phyloP scores from a whole-genome alignment of 2,797 vertebrate genomes.

The Pseudochaenichthys georgianus region DNA sequence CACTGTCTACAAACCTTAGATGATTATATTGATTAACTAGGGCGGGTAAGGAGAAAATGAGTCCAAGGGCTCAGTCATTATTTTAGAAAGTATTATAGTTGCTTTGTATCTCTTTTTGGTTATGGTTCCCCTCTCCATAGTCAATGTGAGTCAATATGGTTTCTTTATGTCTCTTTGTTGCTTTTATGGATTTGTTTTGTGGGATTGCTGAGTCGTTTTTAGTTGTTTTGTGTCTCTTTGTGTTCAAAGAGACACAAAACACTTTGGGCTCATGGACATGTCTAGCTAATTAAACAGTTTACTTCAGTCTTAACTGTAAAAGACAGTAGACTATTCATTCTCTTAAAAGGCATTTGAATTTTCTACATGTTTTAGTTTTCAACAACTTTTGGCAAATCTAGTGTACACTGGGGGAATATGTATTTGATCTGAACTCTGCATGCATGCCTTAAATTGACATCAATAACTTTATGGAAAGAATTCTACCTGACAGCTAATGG shows the following conservation, averaged over 20 bases:
- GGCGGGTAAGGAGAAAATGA: too few relatives aligned
- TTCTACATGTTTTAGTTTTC: not conserved
- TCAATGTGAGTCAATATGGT: too few relatives aligned
- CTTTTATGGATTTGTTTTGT: too few relatives aligned
- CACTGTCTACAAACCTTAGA: not conserved
- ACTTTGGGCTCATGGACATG: not conserved
- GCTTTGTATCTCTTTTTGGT: too few relatives aligned
- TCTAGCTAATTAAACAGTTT: not conserved
- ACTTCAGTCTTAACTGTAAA: not conserved
- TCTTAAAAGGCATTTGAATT: not conserved
- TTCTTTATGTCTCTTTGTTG: too few relatives aligned
- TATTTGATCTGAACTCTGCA: constrained; percentile 38
- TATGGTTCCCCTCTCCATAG: too few relatives aligned
- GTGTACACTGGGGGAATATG: not conserved
- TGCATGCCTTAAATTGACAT: constrained; percentile 31
- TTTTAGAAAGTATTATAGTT: too few relatives aligned
- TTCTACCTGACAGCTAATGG: constrained; percentile 38
- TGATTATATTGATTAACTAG: not conserved
- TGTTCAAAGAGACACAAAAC: too few relatives aligned
- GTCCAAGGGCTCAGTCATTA: too few relatives aligned
- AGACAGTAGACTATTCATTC: not conserved
- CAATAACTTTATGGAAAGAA: constrained; percentile 60
- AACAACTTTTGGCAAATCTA: constrained; percentile 1
- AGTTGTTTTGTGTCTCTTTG: too few relatives aligned
- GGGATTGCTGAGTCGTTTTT: too few relatives aligned